Evolutionary conservation across 2,113 vertebrate genomes (phyloP), one percentile per base, ranked within the genome.

Genomic region (Pagrus major): DNA sequence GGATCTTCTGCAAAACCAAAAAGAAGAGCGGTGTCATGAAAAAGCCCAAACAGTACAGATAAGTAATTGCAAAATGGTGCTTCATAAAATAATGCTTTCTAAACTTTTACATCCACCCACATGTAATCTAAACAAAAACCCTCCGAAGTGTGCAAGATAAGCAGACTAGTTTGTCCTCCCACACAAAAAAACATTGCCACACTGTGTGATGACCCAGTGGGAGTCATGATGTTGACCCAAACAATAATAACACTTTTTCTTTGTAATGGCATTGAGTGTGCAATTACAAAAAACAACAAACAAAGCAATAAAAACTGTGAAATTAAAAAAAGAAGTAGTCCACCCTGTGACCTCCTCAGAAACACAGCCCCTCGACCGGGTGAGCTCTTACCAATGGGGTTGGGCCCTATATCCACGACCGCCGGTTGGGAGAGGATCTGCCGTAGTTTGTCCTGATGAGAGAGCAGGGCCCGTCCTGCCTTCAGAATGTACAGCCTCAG

Each of bases 401-500:
- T 91, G 54, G 94, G 81, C 39, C 93, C 91, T 0, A 88, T 56
- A 31, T 99, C 98, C 60, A 96, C 92, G 21, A 99, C 95, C 29
- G 98, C 97, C 0, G 97, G 92, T 89, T 99, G 98, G 70, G 96
- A 99, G 52, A 99, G 94, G 76, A 99, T 99, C 91, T 99, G 97
- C 51, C 98, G 89, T 29, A 99, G 94, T 56, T 96, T 97, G 88
- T 99, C 98, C 87, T 99, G 98, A 86, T 99, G 97, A 72, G 96
- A 96, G 16, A 99, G 96, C 55, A 99, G 91, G 7, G 97, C 96
- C 15, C 97, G 95, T 0, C 95, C 96, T 18, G 98, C 98, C 93
- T 99, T 99, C 71, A 99, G 76, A 49, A 99, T 95, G 80, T 99
- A 99, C 8, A 99, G 93, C 74, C 97, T 96, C 49, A 99, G 89